Evolutionary conservation across 1,140 invertebrate genomes (phyloP), one percentile per base, ranked within the genome.

Genomic region (Helicorthomorpha holstii): DNA sequence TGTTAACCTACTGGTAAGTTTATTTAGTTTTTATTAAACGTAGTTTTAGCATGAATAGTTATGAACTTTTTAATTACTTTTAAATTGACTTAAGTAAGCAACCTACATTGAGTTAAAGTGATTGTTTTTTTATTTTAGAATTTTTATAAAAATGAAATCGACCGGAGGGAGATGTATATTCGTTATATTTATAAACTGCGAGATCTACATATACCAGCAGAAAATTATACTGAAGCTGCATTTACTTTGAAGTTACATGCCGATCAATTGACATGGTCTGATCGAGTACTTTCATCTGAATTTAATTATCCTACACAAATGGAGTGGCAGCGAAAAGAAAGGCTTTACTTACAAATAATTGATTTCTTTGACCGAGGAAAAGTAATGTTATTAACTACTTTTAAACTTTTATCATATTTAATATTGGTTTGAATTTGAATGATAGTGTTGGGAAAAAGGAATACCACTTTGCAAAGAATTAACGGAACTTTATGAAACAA

Each of bases 171-270:
- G 66, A 92, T 98, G 83, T 97, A 96, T 66, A 70, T 97, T 25
- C 78, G 90, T 44, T 98, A 98, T 64, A 88, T 98, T 48, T 93
- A 97, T 69, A 96, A 96, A 66, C 70, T 98, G 16, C 90, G 93
- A 64, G 87, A 93, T 63, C 73, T 98, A 12, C 93, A 98, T 66
- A 69, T 93, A 7, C 82, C 83, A 25, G 87, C 88, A 22, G 91
- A 94, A 53, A 98, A 97, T 66, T 94, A 81, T 60, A 87, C 91
- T 0, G 94, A 98, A 71, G 93, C 93, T 23, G 93, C 88, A 1
- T 92, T 90, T 59, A 97, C 93, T 0, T 77, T 98, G 56, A 82
- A 93, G 66, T 66, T 95, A 1, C 94, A 98, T 64, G 87, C 91
- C 0, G 84, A 90, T 64, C 84, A 90, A 58, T 69, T 97, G 24